These are phyloP conservation scores for Caradrina clavipalpis DNA, from an alignment of 2,888 invertebrate species.

Conservation along the genomic window DNA sequence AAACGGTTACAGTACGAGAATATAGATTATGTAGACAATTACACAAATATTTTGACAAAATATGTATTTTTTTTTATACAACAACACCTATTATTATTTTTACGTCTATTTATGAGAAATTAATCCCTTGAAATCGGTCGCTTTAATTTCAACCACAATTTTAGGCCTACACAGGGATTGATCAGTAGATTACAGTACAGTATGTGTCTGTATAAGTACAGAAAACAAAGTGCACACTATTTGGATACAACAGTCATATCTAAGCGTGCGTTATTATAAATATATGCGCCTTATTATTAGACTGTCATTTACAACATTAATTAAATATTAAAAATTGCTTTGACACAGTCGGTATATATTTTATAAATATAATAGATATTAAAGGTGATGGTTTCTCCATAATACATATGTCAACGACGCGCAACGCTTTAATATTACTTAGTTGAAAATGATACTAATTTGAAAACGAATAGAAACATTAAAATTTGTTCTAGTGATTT, in stretches of 20 bases:
- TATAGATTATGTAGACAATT: constrained; percentile 10
- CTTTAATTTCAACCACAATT: constrained; percentile 3
- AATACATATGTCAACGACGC: too few relatives aligned
- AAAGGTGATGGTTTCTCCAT: too few relatives aligned
- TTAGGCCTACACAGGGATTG: constrained; percentile 1
- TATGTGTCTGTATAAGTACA: not conserved
- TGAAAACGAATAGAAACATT: too few relatives aligned
- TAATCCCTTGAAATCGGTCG: constrained; percentile 10
- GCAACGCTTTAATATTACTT: too few relatives aligned
- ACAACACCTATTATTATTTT: not conserved
- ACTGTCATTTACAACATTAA: not conserved
- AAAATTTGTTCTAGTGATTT: too few relatives aligned
- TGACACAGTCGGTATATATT: constrained; percentile 1
- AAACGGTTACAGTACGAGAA: constrained; percentile 19
- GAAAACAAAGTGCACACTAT: constrained; percentile 3
- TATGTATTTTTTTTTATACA: not conserved
- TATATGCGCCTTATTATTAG: not conserved
- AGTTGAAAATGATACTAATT: too few relatives aligned
- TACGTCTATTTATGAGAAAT: not conserved
- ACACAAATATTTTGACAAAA: constrained; percentile 22
- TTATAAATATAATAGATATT: too few relatives aligned
- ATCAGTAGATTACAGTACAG: not conserved
- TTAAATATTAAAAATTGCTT: constrained; percentile 15
- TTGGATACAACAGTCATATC: constrained; percentile 4
- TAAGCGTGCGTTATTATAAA: constrained; percentile 23